Percentiles rank a stretch among this genome's conserved stretches.
These are phyloP conservation scores for Saccostrea glomerata DNA, from an alignment of 1,140 invertebrate genomes.

Conservation along the genomic window DNA sequence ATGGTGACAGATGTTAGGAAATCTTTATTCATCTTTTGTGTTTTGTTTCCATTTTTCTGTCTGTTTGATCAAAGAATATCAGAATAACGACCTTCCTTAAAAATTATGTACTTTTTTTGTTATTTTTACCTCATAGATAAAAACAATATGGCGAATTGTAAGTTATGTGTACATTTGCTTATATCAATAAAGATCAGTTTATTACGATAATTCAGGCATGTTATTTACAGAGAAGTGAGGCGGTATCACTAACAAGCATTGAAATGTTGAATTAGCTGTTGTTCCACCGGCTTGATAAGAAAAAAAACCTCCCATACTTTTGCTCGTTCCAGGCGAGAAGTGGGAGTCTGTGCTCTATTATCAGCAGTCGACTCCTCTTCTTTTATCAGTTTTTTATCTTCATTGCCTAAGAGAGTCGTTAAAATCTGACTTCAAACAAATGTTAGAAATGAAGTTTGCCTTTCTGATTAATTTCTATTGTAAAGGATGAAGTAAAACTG, in stretches of 20 bases:
- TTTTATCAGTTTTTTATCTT: conserved; percentile 9
- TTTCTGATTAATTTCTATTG: conserved; percentile 35
- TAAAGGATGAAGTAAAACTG: conserved; percentile 3
- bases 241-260: conserved; percentile 27
- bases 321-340: background rate
- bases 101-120: background rate
- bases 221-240: conserved; percentile 32
- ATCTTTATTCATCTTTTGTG: conserved; percentile 26
- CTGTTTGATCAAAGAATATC: conserved; percentile 17
- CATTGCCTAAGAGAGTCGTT: conserved; percentile 37
- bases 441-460: conserved; percentile 25
- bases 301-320: background rate
- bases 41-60: background rate
- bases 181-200: conserved; percentile 37
- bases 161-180: background rate
- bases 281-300: background rate
- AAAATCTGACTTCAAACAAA: conserved; percentile 34
- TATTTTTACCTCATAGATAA: background rate
- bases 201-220: conserved; percentile 28
- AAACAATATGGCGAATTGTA: conserved; percentile 23
- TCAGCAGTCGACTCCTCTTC: conserved; percentile 5
- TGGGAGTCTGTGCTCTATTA: background rate
- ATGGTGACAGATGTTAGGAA: background rate
- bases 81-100: background rate
- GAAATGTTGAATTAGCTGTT: conserved; percentile 31